Evolutionary conservation across 2,888 invertebrate genomes (phyloP).

Genomic region (Emmelina monodactyla): DNA sequence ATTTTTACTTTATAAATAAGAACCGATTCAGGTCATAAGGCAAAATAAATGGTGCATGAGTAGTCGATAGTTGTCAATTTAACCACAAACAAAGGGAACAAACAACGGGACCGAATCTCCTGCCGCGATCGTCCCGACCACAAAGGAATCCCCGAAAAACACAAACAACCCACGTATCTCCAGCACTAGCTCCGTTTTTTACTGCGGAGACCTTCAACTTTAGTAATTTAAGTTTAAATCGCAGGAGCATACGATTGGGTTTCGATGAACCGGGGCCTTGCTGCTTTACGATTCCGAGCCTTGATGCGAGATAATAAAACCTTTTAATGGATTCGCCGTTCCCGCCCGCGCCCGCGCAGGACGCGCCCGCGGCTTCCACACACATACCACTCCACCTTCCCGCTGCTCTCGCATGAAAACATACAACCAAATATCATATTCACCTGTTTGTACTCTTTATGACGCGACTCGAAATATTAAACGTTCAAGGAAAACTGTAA

Average conservation of each 20-base stretch:
- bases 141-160: slow-evolving; percentile 41
- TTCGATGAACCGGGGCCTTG: slow-evolving; percentile 21
- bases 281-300: slow-evolving; percentile 42
- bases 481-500: slow-evolving; percentile 1
- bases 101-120: slow-evolving; percentile 25
- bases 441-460: slow-evolving; percentile 1
- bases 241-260: slow-evolving; percentile 28
- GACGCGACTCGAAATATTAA: slow-evolving; percentile 1
- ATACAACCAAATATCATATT: neutral
- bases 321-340: slow-evolving; percentile 50
- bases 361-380: neutral
- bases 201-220: neutral
- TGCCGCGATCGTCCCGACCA: slow-evolving; percentile 27
- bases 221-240: neutral
- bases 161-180: slow-evolving; percentile 24
- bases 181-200: neutral
- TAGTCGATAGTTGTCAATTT: slow-evolving; percentile 22
- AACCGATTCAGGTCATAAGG: too few species aligned
- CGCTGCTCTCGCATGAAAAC: slow-evolving; percentile 1
- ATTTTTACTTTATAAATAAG: too few species aligned
- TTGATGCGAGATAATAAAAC: slow-evolving; percentile 56
- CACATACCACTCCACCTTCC: slow-evolving; percentile 1
- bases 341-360: slow-evolving; percentile 12
- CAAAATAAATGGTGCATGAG: too few species aligned
- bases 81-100: slow-evolving; percentile 23